Evolutionary conservation across 2,888 invertebrate species (phyloP), one percentile per base, ranked within the genome.

Genomic region (Icerya purchasi): DNA sequence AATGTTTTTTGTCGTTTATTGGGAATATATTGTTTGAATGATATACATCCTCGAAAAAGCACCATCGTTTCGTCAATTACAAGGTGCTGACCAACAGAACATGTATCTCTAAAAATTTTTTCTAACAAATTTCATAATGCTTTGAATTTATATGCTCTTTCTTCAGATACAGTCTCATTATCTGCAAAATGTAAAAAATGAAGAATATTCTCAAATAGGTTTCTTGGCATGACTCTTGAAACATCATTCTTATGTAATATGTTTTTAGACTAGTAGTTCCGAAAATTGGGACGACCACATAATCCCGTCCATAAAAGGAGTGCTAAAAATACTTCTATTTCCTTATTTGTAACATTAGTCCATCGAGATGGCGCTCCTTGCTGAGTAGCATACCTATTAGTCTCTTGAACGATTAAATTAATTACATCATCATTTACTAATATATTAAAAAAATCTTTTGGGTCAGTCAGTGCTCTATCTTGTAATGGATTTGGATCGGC

Each of bases 31-130:
- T 24, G 23, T 8, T 36, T 8, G 59, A 69, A 68, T 22, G 52
- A 25, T 3, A 70, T 61, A 55, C 68, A 60, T n/a, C 69, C 68
- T 36, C 67, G 63, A 66, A 67, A 69, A 49, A 68, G 68, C 24
- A 70, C 63, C 66, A 69, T 67, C 20, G 24, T 23, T 56, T 56
- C 56, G 36, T 56, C 56, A 36, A 36, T 36, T 36, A 36, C 36
- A 36, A 36, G 36, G 36, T 36, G 36, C 36, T 36, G 36, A 36
- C 36, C 36, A 36, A 36, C 36, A 36, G 36, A 36, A 36, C 36
- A 36, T 36, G 36, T 14, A 36, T 36, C 36, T 36, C 14, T 36
- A 14, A 36, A 36, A 36, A 8, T 36, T 36, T 36, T 36, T 36
- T 36, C 36, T 36, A 36, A 36, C 36, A 36, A 14, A 36, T 36